Evolutionary conservation across 2,797 vertebrate genomes (phyloP), one percentile per base, ranked within the genome.

Genomic region (Gymnothorax javanicus): DNA sequence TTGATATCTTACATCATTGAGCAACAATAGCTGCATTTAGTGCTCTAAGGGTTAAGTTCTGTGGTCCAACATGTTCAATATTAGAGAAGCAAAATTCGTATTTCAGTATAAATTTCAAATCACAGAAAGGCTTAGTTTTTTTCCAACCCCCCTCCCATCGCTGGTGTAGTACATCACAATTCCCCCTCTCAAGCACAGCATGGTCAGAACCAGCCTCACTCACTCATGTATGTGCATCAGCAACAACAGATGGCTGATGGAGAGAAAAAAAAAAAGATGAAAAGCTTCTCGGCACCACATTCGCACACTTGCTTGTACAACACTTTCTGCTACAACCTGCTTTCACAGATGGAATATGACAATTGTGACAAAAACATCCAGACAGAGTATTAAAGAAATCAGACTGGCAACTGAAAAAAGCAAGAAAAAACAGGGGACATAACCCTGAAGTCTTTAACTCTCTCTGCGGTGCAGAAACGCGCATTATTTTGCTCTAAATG

Each of bases 261-360:
- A 15, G 7, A n/a, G 4, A 27, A 7, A 56, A 57, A 56, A 23
- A 20, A 54, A 8, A 56, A 20, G 13, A 81, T 54, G 15, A 11
- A 11, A 57, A 82, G 54, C n/a, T 83, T 58, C 81, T 56, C 54
- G 64, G 73, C n/a, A 54, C 67, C 25, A 57, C n/a, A 84, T 84
- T 85, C 50, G 33, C 54, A 57, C 25, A 85, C 69, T 20, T 25
- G 67, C 84, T 85, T 57, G 67, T 71, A 67, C 67, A 73, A 85
- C 50, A n/a, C 84, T 57, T 57, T 73, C 84, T 85, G 67, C 84
- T 7, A 54, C 67, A 57, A 85, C 84, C 84, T 85, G 84, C 84
- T 85, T 85, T 73, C 50, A 7, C 84, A 67, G 52, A 85, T 57
- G 64, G 84, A 85, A 85, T 85, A 67, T 85, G 84, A 73, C 23